Evolutionary conservation across 2,888 invertebrate genomes (phyloP).

Genomic region (Incurvaria masculella): DNA sequence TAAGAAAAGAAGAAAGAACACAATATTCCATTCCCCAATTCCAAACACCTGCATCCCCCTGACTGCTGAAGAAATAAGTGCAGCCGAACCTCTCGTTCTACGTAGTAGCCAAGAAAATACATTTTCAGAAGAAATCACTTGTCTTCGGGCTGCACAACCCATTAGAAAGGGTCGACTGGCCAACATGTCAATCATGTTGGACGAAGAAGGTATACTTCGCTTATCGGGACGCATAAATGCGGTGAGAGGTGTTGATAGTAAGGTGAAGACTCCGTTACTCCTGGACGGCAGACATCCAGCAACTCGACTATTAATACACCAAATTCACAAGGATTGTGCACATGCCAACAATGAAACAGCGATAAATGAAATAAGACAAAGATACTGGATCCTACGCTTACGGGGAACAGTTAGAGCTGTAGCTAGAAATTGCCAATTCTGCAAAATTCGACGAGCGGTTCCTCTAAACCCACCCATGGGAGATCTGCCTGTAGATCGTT

Average conservation of each 20-base stretch:
- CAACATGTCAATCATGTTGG: background rate
- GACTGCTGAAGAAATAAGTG: background rate
- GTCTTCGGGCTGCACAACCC: background rate
- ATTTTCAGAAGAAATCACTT: background rate
- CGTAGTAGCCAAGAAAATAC: background rate
- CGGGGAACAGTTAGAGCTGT: background rate
- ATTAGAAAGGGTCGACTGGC: background rate
- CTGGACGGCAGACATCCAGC: constrained; percentile 3
- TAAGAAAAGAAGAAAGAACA: no score
- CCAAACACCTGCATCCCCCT: background rate
- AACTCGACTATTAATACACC: background rate
- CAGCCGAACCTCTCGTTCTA: background rate
- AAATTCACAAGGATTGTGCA: constrained; percentile 1
- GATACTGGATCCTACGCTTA: background rate
- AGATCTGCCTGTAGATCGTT: background rate
- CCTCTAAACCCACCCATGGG: constrained; percentile 2
- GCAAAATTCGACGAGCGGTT: background rate
- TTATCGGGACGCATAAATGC: background rate
- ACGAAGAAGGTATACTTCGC: constrained; percentile 1
- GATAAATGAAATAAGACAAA: background rate
- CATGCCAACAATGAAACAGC: constrained; percentile 1
- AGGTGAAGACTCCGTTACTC: background rate
- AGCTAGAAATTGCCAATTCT: background rate
- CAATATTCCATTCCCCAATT: no score
- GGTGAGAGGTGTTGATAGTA: background rate